Evolutionary conservation across 2,888 invertebrate species (phyloP).

Genomic region (Thysanoteuthis rhombus): DNA sequence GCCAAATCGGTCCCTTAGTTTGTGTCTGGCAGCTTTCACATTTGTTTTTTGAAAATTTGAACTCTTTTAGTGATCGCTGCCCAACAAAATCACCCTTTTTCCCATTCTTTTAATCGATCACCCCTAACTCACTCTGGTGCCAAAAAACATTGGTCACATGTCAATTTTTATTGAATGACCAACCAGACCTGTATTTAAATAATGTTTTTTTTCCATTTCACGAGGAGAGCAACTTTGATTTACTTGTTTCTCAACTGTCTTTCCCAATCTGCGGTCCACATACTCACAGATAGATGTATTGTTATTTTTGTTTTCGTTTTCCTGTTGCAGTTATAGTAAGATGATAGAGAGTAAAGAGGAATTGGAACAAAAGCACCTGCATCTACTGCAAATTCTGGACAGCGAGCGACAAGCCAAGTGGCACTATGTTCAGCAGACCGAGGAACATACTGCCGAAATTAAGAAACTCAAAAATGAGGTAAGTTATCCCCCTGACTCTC

Average conservation of each 20-base stretch:
- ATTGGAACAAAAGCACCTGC: constrained; percentile 89
- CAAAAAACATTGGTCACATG: no score
- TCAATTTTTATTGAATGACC: no score
- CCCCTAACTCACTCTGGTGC: no score
- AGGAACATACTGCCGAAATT: constrained; percentile 87
- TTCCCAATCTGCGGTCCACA: neutral
- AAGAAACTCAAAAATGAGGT: constrained; percentile 90
- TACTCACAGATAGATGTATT: neutral
- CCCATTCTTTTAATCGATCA: no score
- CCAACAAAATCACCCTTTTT: no score
- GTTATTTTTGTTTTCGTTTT: constrained; percentile 32
- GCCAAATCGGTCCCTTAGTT: no score
- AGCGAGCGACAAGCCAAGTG: constrained; percentile 91
- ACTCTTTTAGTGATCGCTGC: no score
- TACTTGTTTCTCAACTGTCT: neutral
- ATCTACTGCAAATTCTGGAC: constrained; percentile 85
- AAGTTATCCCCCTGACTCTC: constrained; percentile 37
- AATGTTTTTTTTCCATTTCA: no score
- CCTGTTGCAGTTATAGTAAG: constrained; percentile 82
- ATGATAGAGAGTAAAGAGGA: constrained; percentile 88
- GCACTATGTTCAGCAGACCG: constrained; percentile 92
- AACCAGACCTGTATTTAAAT: no score
- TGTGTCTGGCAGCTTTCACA: no score
- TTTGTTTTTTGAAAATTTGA: no score
- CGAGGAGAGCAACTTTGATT: no score